Base-by-base conservation (phyloP, 2,888 invertebrate species). In the Cheilosia impressa region DNA sequence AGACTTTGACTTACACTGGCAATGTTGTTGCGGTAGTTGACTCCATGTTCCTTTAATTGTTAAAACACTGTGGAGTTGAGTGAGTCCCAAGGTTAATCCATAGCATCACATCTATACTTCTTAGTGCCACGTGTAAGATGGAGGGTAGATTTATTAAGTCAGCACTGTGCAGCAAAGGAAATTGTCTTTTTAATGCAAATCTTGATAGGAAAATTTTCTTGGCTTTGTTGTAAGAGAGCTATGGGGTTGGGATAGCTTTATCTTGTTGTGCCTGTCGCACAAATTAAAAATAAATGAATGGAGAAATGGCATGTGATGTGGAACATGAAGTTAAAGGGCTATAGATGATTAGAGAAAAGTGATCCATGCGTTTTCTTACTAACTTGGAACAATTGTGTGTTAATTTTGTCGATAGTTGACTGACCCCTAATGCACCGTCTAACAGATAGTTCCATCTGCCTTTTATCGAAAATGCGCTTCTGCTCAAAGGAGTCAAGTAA, bases 141-240 rank as follows among this genome's bases (percentile, higher is more conserved):
- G 5, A 10, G 27, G 47, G 19, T 38, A 34, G 24, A 43, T 17
- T 34, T 15, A 24, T 45, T 24, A 27, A 57, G 31, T 47, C n/a
- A 17, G 19, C 58, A 31, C 15, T 52, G n/a, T n/a, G 31, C 9
- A 19, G 4, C 17, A 43, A 31, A 69, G 63, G 52, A 75, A 75
- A 69, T 75, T 75, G 68, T 62, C 62, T 75, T 63, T 60, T 45
- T 65, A 69, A 76, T 65, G 41, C 41, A 71, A 78, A 78, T 71
- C 63, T 10, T 50, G 68, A 75, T 75, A 81, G 68, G 53, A 4
- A 27, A 50, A 68, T 73, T 77, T 60, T 27, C 38, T 65, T 38
- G 31, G 34, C 34, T 3, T 63, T 65, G 15, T 66, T n/a, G 13
- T 4, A 50, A 3, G 10, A 10, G 10, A 34, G 13, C 13, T 38